These are phyloP conservation scores for Siniperca scherzeri DNA, from an alignment of 2,797 vertebrate species.

Conservation along the genomic window DNA sequence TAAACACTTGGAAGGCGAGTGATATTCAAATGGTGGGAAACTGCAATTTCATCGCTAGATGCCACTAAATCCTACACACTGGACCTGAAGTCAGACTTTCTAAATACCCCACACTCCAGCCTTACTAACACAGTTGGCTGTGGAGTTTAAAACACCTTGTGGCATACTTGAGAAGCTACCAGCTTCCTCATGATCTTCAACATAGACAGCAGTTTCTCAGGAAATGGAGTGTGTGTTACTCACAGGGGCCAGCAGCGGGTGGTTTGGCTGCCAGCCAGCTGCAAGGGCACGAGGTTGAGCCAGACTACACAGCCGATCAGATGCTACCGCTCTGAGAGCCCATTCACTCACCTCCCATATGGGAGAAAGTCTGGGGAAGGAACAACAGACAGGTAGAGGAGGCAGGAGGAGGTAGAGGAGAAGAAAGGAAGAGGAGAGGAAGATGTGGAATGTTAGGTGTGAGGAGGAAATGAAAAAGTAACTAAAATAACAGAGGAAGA, in stretches of 20 bases:
- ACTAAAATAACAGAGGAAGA: background rate
- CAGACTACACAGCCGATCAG: constrained; percentile 72
- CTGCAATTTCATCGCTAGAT: too few species aligned
- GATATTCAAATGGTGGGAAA: too few species aligned
- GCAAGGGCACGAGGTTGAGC: constrained; percentile 70
- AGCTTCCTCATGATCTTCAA: background rate
- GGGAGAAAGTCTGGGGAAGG: constrained; percentile 66
- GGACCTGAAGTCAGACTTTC: too few species aligned
- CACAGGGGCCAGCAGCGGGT: constrained; percentile 64
- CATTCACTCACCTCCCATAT: constrained; percentile 75
- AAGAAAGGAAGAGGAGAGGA: background rate
- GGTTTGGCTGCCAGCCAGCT: constrained; percentile 73
- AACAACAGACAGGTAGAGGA: background rate
- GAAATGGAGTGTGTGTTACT: constrained; percentile 49
- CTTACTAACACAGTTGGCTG: background rate
- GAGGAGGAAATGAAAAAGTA: background rate
- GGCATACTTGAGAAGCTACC: background rate
- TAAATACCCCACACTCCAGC: background rate
- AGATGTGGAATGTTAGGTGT: too few species aligned
- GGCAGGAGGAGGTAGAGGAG: background rate
- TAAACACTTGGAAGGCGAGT: too few species aligned
- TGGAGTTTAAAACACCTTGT: background rate
- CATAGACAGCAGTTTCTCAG: background rate
- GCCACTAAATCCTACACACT: too few species aligned
- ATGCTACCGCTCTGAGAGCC: constrained; percentile 77